A percentile compares a stretch with the other conserved stretches of the same genome.
Conservation (phyloP, 2,113 vertebrate species). For the Alosa alosa region DNA sequence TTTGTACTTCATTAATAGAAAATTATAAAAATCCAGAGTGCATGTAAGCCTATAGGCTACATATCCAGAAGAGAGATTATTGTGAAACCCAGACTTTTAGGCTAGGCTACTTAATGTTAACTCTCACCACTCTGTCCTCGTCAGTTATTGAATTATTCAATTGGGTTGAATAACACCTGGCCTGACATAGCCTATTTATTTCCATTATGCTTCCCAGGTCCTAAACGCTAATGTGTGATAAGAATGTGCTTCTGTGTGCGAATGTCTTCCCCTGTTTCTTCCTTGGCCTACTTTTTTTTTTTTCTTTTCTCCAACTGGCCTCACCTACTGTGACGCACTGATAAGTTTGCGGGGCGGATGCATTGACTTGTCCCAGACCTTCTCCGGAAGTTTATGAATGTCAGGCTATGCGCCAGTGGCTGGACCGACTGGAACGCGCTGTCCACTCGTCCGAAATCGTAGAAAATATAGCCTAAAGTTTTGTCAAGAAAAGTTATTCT, state of each 20-base stretch:
- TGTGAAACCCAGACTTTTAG: too few relatives aligned
- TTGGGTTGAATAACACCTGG: too few relatives aligned
- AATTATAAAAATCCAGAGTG: too few relatives aligned
- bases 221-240: not conserved
- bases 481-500: not conserved
- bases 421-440: not conserved
- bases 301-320: not conserved
- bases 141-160: too few relatives aligned
- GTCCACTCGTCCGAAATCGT: not conserved
- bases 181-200: not conserved
- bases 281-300: not conserved
- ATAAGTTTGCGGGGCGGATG: constrained; percentile 14
- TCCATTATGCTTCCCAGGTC: not conserved
- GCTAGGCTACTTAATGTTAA: too few relatives aligned
- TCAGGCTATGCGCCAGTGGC: not conserved
- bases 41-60: too few relatives aligned
- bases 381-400: constrained; percentile 18
- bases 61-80: too few relatives aligned
- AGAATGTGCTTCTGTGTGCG: not conserved
- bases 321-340: constrained; percentile 19
- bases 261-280: not conserved
- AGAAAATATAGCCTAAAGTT: not conserved
- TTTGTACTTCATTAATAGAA: too few relatives aligned
- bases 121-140: too few relatives aligned
- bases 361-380: constrained; percentile 4